phyloP scores from a whole-genome alignment of 2,888 invertebrate species.

The Scaptomyza flava region DNA sequence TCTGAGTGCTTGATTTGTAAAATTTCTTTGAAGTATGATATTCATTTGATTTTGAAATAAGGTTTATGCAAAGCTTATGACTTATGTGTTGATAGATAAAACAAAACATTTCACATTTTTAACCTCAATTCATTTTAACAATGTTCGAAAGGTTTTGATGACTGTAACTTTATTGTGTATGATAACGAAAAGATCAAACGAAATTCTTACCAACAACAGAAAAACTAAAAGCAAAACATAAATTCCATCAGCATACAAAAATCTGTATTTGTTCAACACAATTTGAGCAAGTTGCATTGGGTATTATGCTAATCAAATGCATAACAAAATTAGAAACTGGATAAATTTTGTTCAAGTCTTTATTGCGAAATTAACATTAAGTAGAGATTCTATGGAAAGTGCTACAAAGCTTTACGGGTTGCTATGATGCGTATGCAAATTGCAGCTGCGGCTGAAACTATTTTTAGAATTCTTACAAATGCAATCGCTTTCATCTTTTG shows the following conservation, averaged over 20 bases:
- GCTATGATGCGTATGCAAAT: conserved; percentile 15
- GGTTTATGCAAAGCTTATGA: background rate
- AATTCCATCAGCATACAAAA: background rate
- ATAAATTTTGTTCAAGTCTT: background rate
- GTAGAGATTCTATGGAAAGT: background rate
- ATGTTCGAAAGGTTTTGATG: no score
- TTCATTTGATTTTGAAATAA: background rate
- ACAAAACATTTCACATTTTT: no score
- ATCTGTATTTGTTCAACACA: conserved; percentile 7
- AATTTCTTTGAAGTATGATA: background rate
- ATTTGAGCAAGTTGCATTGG: conserved; percentile 1
- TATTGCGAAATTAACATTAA: background rate
- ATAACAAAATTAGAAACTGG: background rate
- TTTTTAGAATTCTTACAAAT: conserved; percentile 24
- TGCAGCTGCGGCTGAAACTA: conserved; percentile 31
- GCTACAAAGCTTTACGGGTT: background rate
- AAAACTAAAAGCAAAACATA: background rate
- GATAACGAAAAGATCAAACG: no score
- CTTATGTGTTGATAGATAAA: no score
- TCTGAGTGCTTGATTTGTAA: background rate
- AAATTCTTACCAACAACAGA: no score
- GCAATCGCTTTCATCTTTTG: conserved; percentile 16
- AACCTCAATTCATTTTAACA: no score
- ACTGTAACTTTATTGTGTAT: no score
- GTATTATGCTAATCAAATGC: conserved; percentile 2